Evolutionary conservation across 2,888 invertebrate species (phyloP), one percentile per base, ranked within the genome.

Genomic region (Oasisia sp.): DNA sequence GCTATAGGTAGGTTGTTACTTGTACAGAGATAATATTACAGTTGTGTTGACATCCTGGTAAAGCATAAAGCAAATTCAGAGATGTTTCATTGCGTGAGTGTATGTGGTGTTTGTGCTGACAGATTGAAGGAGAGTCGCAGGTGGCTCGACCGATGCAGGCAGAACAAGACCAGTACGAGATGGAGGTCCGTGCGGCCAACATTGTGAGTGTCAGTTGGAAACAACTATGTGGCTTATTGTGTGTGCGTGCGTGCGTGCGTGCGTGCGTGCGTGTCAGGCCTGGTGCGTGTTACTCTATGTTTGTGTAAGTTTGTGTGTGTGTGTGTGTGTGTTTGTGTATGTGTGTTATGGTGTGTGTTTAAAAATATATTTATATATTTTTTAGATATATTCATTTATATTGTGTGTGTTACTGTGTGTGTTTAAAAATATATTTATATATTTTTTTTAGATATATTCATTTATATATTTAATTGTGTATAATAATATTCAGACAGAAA

Each of bases 101-200:
- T 74, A 74, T 90, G 32, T 44, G 90, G 7, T 44, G 19, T 90
- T 27, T 44, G n/a, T 90, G 38, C 19, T 93, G 93, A 56, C 94
- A 96, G 96, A 94, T 98, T 2, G 99, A 99, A 96, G 98, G 98
- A 96, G 99, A 99, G 95, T 98, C 98, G 0, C 99, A 99, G 96
- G 97, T 99, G 92, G 98, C 98, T 44, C 97, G 98, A 96, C 98
- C 98, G 97, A 98, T 99, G 1, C 99, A 99, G 96, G 98, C 98
- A 95, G 99, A 99, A 96, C 98, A 99, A 96, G 99, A 99, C 95
- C 98, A 98, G 44, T 99, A 98, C 97, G 99, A 98, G 97, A 99
- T 99, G 98, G 98, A 99, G 97, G 99, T 99, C 2, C 97, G 99
- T 95, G 98, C 99, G 56, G 98, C 99, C 8, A 99, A 99, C 96